These are phyloP conservation scores for Lerema accius DNA, from an alignment of 1,140 invertebrate genomes.

Conservation along the genomic window DNA sequence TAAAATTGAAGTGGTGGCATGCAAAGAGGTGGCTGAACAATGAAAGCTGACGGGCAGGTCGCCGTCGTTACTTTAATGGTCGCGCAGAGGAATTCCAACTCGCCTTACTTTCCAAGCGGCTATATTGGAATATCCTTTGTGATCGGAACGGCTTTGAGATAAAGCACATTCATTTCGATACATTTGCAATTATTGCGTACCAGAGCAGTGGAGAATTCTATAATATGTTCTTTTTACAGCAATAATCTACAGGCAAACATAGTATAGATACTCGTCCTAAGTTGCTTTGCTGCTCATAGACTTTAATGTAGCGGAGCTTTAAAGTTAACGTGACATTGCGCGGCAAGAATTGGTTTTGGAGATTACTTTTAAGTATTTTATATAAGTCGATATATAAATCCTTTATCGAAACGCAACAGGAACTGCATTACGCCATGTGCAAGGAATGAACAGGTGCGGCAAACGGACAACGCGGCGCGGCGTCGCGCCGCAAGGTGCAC, in stretches of 20 bases:
- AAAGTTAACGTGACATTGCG: not conserved
- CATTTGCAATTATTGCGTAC: slow-evolving; percentile 17
- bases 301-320: no score
- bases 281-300: no score
- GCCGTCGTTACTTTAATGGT: slow-evolving; percentile 59
- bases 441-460: slow-evolving; percentile 68
- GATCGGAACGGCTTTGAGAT: slow-evolving; percentile 47
- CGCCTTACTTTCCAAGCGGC: slow-evolving; percentile 62
- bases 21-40: slow-evolving; percentile 60
- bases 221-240: no score
- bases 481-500: slow-evolving; percentile 62
- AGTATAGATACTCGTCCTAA: no score
- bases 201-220: not conserved
- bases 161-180: slow-evolving; percentile 42
- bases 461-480: no score
- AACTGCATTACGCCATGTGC: slow-evolving; percentile 70
- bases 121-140: slow-evolving; percentile 56
- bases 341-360: no score
- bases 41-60: slow-evolving; percentile 62
- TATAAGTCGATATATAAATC: slow-evolving; percentile 8
- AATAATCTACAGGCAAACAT: no score
- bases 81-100: slow-evolving; percentile 55
- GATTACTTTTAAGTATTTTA: no score
- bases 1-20: slow-evolving; percentile 55
- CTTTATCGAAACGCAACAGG: slow-evolving; percentile 19